Evolutionary conservation across 2,797 vertebrate genomes (phyloP).

Genomic region (Halcyon badia): DNA sequence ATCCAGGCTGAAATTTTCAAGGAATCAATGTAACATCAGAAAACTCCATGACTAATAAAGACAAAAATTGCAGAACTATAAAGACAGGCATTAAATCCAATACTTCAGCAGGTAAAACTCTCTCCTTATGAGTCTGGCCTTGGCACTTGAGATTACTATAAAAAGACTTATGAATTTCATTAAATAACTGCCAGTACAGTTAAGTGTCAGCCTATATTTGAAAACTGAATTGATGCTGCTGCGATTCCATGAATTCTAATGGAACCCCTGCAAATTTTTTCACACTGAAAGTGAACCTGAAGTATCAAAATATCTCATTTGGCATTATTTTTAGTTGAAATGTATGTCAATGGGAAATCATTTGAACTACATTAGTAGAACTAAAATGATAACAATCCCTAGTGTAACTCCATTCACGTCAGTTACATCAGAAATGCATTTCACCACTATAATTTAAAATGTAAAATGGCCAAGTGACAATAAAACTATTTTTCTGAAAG

Average conservation of each 20-base stretch:
- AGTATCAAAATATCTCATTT: constrained; percentile 33
- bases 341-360: constrained; percentile 46
- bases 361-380: constrained; percentile 36
- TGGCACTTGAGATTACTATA: background rate
- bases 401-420: constrained; percentile 10
- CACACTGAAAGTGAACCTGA: background rate
- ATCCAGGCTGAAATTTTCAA: background rate
- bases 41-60: background rate
- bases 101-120: background rate
- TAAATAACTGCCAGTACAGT: background rate
- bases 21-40: background rate
- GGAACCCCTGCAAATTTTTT: constrained; percentile 23
- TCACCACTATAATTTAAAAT: background rate
- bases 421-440: constrained; percentile 4
- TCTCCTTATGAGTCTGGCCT: background rate
- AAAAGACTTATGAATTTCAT: background rate
- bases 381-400: background rate
- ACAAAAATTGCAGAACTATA: background rate
- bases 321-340: constrained; percentile 65
- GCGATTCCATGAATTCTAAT: constrained; percentile 24
- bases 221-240: constrained; percentile 24
- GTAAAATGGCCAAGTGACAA: background rate
- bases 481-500: background rate
- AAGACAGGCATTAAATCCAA: background rate
- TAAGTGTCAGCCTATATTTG: background rate